A percentile compares a stretch with the other conserved stretches of the same genome.
These are phyloP conservation scores for Lithophane semibrunnea DNA, from an alignment of 2,888 invertebrate species.

Conservation along the genomic window DNA sequence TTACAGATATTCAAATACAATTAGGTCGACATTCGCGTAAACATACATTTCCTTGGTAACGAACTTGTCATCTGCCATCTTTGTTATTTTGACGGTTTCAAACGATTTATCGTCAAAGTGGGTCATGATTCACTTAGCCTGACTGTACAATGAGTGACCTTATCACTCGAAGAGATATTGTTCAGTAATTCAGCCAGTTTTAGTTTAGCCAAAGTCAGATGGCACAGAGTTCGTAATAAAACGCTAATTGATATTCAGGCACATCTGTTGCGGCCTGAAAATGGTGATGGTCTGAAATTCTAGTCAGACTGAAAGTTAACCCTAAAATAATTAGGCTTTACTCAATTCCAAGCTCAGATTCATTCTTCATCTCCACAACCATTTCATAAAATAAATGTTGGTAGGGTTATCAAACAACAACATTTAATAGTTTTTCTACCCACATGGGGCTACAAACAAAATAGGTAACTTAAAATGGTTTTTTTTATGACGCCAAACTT, in stretches of 20 bases:
- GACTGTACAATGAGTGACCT: not conserved
- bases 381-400: conserved; percentile 45
- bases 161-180: not conserved
- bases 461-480: conserved; percentile 47
- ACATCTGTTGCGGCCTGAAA: conserved; percentile 37
- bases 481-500: no score
- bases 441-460: conserved; percentile 53
- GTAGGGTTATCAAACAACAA: conserved; percentile 44
- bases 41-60: no score
- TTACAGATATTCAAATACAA: no score
- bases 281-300: conserved; percentile 26
- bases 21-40: no score
- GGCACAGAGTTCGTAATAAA: conserved; percentile 20
- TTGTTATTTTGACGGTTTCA: no score
- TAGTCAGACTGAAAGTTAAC: conserved; percentile 25
- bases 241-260: conserved; percentile 34
- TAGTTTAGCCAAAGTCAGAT: not conserved
- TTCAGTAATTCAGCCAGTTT: not conserved
- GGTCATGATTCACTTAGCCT: no score
- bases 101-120: no score
- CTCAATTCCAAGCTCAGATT: not conserved
- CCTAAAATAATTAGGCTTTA: conserved; percentile 16
- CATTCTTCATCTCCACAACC: not conserved
- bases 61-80: no score
- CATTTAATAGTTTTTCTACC: conserved; percentile 58